Conservation (phyloP, 2,888 invertebrate genomes). For the Apamea epomidion region DNA sequence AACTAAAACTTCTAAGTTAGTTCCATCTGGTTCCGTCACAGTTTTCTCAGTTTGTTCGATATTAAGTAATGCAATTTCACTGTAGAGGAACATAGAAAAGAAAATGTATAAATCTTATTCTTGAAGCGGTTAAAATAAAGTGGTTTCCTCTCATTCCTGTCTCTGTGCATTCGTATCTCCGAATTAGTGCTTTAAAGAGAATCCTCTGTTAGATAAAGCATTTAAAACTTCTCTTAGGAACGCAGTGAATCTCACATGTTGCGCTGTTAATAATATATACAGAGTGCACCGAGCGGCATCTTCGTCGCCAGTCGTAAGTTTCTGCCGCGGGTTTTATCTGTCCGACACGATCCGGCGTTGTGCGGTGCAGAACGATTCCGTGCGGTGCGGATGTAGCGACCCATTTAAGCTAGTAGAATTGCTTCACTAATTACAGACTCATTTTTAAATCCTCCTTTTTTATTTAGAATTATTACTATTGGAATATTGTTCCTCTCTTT, state of each 20-base stretch:
- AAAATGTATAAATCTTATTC: slow-evolving; percentile 35
- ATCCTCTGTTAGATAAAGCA: slow-evolving; percentile 49
- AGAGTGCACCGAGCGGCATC: slow-evolving; percentile 26
- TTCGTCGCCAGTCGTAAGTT: slow-evolving; percentile 25
- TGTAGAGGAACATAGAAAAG: slow-evolving; percentile 19
- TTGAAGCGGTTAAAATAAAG: slow-evolving; percentile 49
- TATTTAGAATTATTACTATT: slow-evolving; percentile 9
- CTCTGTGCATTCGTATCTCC: slow-evolving; percentile 43
- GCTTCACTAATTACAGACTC: slow-evolving; percentile 1
- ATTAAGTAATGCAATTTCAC: slow-evolving; percentile 41
- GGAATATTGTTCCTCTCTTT: slow-evolving; percentile 4
- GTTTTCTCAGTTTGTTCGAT: slow-evolving; percentile 22
- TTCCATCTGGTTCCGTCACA: slow-evolving; percentile 14
- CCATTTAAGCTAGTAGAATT: slow-evolving; percentile 2
- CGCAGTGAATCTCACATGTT: slow-evolving; percentile 60
- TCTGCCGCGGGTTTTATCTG: slow-evolving; percentile 9
- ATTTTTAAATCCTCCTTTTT: slow-evolving; percentile 1
- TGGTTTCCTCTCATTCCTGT: slow-evolving; percentile 41
- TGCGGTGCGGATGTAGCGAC: not conserved
- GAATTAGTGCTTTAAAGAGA: slow-evolving; percentile 58
- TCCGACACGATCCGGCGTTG: not conserved
- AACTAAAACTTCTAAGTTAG: slow-evolving; percentile 29
- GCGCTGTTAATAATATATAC: slow-evolving; percentile 57
- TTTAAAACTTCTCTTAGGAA: slow-evolving; percentile 54
- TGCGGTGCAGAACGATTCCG: slow-evolving; percentile 1